Conservation (phyloP, 2,797 vertebrate genomes). For the Schizopygopsis malacanthus region DNA sequence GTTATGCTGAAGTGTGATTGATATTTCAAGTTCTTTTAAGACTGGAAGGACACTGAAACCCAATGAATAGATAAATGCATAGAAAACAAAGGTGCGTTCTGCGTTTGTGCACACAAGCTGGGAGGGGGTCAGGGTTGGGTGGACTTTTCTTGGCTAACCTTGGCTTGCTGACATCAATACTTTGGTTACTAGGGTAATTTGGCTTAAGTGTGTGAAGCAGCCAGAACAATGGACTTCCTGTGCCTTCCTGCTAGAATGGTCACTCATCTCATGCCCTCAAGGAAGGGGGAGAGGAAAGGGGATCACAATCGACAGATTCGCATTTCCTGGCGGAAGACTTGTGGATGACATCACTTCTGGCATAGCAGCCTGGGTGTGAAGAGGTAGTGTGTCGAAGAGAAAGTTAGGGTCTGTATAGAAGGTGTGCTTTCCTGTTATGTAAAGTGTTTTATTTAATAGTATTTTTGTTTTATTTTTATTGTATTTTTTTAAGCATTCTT, state of each 20-base stretch:
- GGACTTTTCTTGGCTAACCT: conserved; percentile 9
- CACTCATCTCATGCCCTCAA: conserved; percentile 55
- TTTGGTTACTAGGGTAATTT: conserved; percentile 46
- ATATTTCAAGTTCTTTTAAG: conserved; percentile 1
- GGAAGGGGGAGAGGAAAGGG: conserved; percentile 50
- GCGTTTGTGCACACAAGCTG: neutral
- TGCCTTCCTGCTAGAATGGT: conserved; percentile 38
- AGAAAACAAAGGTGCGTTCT: neutral
- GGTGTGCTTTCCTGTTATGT: conserved; percentile 30
- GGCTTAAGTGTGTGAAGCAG: conserved; percentile 44
- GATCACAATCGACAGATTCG: conserved; percentile 44
- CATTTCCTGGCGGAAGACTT: conserved; percentile 64
- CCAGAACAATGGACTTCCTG: conserved; percentile 67
- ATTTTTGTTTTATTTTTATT: neutral
- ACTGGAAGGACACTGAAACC: neutral
- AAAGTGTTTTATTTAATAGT: neutral
- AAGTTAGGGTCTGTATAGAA: conserved; percentile 20
- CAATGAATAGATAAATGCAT: neutral
- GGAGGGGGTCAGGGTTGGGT: neutral
- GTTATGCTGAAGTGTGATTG: neutral
- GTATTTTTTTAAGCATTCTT: neutral
- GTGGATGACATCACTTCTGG: conserved; percentile 71
- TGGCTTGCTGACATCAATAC: conserved; percentile 45
- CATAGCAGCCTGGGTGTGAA: conserved; percentile 51
- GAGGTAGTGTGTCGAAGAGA: conserved; percentile 5